Evolutionary conservation across 2,888 invertebrate species (phyloP).

Genomic region (Strigamia transsilvanica): DNA sequence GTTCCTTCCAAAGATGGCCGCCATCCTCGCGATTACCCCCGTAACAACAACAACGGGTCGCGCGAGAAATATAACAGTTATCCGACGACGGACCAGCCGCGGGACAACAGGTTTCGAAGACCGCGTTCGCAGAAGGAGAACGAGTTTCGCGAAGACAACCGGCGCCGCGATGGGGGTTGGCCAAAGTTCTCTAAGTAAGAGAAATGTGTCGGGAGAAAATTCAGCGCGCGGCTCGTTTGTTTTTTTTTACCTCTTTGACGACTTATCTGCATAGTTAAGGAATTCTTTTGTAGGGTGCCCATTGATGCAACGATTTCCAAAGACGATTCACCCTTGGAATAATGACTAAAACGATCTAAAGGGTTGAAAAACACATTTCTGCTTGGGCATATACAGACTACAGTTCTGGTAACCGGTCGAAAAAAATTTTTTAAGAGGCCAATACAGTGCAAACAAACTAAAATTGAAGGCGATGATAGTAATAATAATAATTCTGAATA

Average conservation of each 20-base stretch:
- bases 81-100: conserved; percentile 9
- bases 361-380: not conserved
- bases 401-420: too few relatives aligned
- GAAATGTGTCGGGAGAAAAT: not conserved
- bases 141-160: conserved; percentile 52
- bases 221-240: not conserved
- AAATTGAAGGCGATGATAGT: conserved; percentile 11
- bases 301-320: conserved; percentile 42
- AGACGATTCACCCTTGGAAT: conserved; percentile 5
- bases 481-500: not conserved
- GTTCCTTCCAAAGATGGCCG: conserved; percentile 44
- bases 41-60: conserved; percentile 6
- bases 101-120: conserved; percentile 51
- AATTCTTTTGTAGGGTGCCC: conserved; percentile 32
- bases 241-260: conserved; percentile 16
- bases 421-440: conserved; percentile 13
- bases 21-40: not conserved
- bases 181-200: conserved; percentile 50
- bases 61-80: conserved; percentile 40
- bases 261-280: conserved; percentile 42
- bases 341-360: conserved; percentile 6
- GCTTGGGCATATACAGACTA: not conserved
- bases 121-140: conserved; percentile 53
- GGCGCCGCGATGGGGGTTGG: conserved; percentile 41
- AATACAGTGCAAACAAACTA: conserved; percentile 25